These are phyloP conservation scores for Philonicus albiceps DNA, from an alignment of 2,888 invertebrate genomes.

Conservation along the genomic window DNA sequence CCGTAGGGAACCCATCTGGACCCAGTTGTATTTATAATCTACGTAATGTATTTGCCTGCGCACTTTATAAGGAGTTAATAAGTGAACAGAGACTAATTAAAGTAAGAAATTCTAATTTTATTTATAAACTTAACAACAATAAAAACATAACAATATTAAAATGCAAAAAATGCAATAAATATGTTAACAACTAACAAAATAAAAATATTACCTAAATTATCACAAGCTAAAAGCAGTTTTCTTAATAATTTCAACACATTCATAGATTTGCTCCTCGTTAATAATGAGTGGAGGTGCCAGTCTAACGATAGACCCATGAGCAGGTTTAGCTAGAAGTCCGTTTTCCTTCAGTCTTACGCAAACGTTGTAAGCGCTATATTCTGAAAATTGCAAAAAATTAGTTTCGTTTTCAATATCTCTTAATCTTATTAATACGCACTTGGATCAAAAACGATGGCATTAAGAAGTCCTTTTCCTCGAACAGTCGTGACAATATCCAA, in stretches of 20 bases:
- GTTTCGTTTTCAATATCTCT: neutral
- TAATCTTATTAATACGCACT: constrained; percentile 64
- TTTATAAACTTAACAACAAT: neutral
- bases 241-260: constrained; percentile 81
- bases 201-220: neutral
- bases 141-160: neutral
- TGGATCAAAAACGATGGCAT: constrained; percentile 84
- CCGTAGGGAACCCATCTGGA: too few species aligned
- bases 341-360: constrained; percentile 85
- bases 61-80: too few species aligned
- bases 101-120: neutral
- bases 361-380: constrained; percentile 84
- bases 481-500: constrained; percentile 76
- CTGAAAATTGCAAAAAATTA: constrained; percentile 49
- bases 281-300: constrained; percentile 95
- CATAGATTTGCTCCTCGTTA: constrained; percentile 77
- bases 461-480: constrained; percentile 89
- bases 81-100: too few species aligned
- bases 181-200: neutral
- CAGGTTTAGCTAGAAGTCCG: constrained; percentile 94
- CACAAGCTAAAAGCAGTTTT: constrained; percentile 64
- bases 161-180: neutral
- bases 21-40: too few species aligned
- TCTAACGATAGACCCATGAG: constrained; percentile 93
- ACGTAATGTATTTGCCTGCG: too few species aligned